A percentile compares a stretch with the other conserved stretches of the same genome.
These are phyloP conservation scores for Tethea ocularis DNA, from an alignment of 2,888 invertebrate genomes.

Conservation along the genomic window DNA sequence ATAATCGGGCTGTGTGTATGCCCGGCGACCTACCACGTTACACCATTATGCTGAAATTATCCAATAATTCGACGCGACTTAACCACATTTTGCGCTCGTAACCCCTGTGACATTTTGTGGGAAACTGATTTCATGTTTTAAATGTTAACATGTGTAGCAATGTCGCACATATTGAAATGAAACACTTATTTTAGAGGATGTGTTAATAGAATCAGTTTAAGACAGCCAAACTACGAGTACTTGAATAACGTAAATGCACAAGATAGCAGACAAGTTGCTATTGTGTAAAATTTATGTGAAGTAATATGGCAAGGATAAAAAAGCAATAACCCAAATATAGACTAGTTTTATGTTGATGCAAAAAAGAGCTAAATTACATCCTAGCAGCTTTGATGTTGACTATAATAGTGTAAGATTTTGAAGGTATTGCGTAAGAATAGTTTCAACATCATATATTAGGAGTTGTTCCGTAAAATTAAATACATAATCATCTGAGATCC, in stretches of 20 bases:
- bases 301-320: background rate
- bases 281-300: background rate
- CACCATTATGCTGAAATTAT: slow-evolving; percentile 40
- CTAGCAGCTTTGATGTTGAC: background rate
- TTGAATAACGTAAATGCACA: background rate
- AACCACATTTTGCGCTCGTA: slow-evolving; percentile 10
- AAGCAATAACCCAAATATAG: background rate
- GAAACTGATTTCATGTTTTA: background rate
- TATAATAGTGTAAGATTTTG: background rate
- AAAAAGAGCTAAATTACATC: background rate
- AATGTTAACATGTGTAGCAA: slow-evolving; percentile 1
- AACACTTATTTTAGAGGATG: background rate
- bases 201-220: background rate
- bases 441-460: slow-evolving; percentile 1
- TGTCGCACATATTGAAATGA: background rate
- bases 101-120: background rate
- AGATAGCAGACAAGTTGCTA: background rate
- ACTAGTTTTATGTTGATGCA: background rate
- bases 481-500: slow-evolving; percentile 8
- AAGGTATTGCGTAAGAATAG: background rate
- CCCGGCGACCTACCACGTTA: slow-evolving; percentile 27
- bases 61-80: slow-evolving; percentile 32
- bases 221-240: background rate
- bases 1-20: slow-evolving; percentile 42
- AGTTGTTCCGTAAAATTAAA: background rate